These are phyloP conservation scores for Microcebus tavaratra DNA, from an alignment of 2,113 vertebrate species.

Conservation along the genomic window DNA sequence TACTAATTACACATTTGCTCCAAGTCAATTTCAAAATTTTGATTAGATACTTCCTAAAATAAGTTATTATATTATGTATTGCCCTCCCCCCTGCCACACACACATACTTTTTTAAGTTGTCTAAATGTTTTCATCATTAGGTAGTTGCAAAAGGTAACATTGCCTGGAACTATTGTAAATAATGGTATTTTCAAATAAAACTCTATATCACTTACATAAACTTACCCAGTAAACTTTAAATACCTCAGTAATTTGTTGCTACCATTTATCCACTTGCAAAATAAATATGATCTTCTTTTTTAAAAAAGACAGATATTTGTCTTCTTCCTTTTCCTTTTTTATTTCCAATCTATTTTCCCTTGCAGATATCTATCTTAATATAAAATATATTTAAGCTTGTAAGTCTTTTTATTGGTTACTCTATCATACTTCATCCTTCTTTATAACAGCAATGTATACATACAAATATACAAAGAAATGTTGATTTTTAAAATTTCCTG, in stretches of 20 bases:
- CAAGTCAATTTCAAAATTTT: not conserved
- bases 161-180: not conserved
- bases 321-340: not conserved
- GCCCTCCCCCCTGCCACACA: no score
- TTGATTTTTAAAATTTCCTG: conserved; percentile 20
- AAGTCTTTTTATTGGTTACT: not conserved
- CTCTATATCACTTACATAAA: not conserved
- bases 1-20: not conserved
- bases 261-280: not conserved
- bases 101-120: not conserved
- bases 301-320: not conserved
- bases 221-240: not conserved
- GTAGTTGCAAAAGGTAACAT: not conserved
- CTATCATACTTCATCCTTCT: not conserved
- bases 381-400: not conserved
- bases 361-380: not conserved
- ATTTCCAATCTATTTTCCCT: not conserved
- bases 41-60: not conserved
- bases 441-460: not conserved
- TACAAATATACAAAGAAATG: not conserved
- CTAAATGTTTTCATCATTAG: not conserved
- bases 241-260: not conserved
- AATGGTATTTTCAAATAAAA: conserved; percentile 8
- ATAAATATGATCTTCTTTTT: conserved; percentile 14
- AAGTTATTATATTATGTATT: not conserved